These are phyloP conservation scores for Zapus hudsonius DNA, from an alignment of 2,113 vertebrate genomes.

Conservation along the genomic window DNA sequence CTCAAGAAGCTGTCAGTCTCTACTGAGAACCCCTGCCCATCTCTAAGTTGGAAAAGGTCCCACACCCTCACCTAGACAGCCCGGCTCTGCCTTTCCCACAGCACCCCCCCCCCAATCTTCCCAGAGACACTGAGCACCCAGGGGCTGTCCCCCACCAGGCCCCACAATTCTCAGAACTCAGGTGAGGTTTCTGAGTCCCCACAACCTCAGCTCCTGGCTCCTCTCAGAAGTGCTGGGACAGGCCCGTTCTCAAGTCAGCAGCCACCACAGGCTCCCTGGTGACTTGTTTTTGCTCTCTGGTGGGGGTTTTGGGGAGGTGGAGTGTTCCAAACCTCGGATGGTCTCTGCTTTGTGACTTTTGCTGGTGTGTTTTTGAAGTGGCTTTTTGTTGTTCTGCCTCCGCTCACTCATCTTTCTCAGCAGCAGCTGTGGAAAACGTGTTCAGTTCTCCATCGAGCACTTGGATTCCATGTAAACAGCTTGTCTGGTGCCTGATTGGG, in stretches of 20 bases:
- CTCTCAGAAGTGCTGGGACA: slow-evolving; percentile 68
- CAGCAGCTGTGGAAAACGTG: slow-evolving; percentile 62
- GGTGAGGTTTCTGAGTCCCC: slow-evolving; percentile 73
- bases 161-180: slow-evolving; percentile 72
- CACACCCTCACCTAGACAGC: not conserved
- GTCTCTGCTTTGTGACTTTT: slow-evolving; percentile 61
- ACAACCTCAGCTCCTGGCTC: slow-evolving; percentile 48
- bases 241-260: slow-evolving; percentile 70
- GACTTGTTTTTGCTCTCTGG: slow-evolving; percentile 76
- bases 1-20: too few species aligned
- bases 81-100: slow-evolving; percentile 19
- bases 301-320: slow-evolving; percentile 23
- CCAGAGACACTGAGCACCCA: slow-evolving; percentile 28
- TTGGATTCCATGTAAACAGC: slow-evolving; percentile 68
- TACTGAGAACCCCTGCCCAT: too few species aligned
- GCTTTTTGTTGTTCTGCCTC: slow-evolving; percentile 81
- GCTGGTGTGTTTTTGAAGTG: slow-evolving; percentile 82
- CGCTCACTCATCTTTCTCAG: slow-evolving; percentile 50
- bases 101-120: not conserved
- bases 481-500: not conserved
- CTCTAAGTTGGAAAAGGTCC: not conserved
- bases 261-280: slow-evolving; percentile 56
- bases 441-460: not conserved
- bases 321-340: slow-evolving; percentile 59
- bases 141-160: slow-evolving; percentile 71